Percentiles rank a stretch among this genome's conserved stretches.
Evolutionary conservation across 2,797 vertebrate species (phyloP).

Genomic region (Myiotriccus ornatus): DNA sequence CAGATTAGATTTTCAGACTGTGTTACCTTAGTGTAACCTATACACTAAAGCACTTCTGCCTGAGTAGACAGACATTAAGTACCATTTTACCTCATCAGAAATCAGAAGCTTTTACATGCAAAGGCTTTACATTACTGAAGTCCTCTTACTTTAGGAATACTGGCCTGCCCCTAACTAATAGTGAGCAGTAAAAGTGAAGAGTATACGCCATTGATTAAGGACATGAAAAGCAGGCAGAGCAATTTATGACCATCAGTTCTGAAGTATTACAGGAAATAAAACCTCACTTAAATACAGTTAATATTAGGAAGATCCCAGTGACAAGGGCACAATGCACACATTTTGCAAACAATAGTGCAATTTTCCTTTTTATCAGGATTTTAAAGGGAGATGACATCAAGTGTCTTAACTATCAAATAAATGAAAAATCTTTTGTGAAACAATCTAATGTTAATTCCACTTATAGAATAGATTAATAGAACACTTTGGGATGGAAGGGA

Average conservation of each 20-base stretch:
- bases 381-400: background rate
- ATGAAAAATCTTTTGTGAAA: background rate
- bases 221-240: background rate
- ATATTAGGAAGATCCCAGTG: background rate
- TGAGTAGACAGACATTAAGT: background rate
- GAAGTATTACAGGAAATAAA: background rate
- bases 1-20: background rate
- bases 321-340: background rate
- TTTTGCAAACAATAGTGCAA: background rate
- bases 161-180: background rate
- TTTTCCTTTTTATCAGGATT: background rate
- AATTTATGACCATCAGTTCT: background rate
- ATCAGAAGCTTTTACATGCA: background rate
- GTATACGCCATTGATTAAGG: background rate
- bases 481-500: background rate
- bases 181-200: background rate
- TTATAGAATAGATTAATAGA: background rate
- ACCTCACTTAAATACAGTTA: background rate
- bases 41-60: background rate
- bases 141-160: background rate
- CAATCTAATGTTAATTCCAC: background rate
- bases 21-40: background rate
- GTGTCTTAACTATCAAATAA: background rate
- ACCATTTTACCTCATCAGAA: background rate
- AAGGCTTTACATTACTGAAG: background rate